Percentiles rank a stretch among this genome's conserved stretches.
These are phyloP conservation scores for Petrolisthes cinctipes DNA, from an alignment of 2,888 invertebrate genomes.

Conservation along the genomic window DNA sequence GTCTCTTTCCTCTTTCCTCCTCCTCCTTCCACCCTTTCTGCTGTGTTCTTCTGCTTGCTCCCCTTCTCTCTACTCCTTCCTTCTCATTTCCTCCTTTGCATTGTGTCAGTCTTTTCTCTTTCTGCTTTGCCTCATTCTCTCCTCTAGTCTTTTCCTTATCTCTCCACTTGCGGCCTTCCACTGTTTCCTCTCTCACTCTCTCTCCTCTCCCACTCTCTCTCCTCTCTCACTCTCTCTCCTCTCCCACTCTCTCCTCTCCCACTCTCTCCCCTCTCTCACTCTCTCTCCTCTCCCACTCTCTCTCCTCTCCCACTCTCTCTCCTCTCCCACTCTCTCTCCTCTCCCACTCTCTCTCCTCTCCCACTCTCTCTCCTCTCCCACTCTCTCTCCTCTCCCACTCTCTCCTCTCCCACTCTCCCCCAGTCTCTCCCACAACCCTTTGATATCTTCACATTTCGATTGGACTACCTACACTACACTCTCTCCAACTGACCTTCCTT, in stretches of 20 bases:
- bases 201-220: neutral
- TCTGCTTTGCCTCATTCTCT: neutral
- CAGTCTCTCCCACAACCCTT: neutral
- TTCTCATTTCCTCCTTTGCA: neutral
- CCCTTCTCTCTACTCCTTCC: neutral
- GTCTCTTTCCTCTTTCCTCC: neutral
- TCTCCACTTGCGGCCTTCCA: neutral
- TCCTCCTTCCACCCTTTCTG: neutral
- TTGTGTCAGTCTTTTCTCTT: neutral
- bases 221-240: neutral
- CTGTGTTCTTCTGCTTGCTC: neutral
- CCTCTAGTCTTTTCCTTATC: neutral
- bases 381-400: neutral
- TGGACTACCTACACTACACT: neutral
- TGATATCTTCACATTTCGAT: neutral
- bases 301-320: neutral
- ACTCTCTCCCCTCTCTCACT: no score
- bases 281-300: neutral
- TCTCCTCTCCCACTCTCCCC: neutral
- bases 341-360: neutral
- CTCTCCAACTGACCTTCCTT: neutral
- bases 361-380: neutral
- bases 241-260: neutral
- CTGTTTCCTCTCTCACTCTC: neutral
- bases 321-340: neutral